Evolutionary conservation across 2,888 invertebrate genomes (phyloP).

Genomic region (Dioctria linearis): DNA sequence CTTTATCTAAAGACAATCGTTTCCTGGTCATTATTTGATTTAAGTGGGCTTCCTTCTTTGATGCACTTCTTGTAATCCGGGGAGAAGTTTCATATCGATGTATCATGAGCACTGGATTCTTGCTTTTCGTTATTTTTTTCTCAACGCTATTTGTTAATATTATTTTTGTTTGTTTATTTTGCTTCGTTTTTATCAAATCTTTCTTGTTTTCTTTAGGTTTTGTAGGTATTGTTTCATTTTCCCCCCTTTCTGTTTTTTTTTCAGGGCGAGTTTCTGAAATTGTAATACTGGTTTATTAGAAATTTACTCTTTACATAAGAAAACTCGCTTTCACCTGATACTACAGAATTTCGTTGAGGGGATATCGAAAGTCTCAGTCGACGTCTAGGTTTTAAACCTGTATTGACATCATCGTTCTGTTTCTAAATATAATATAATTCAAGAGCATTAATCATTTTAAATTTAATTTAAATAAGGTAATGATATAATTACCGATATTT

Average conservation of each 20-base stretch:
- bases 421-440: no score
- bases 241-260: neutral
- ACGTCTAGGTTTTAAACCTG: neutral
- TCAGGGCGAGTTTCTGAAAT: slow-evolving; percentile 45
- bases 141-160: slow-evolving; percentile 33
- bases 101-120: slow-evolving; percentile 27
- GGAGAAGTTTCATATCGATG: neutral
- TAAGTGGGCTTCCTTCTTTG: slow-evolving; percentile 33
- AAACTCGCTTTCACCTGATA: slow-evolving; percentile 10
- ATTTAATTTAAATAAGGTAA: no score
- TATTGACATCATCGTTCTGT: no score
- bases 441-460: no score
- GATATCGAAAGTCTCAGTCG: neutral
- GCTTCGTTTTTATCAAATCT: no score
- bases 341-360: neutral
- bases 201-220: neutral
- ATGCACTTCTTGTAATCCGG: slow-evolving; percentile 46
- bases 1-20: slow-evolving; percentile 28
- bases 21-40: slow-evolving; percentile 48
- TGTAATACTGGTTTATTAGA: slow-evolving; percentile 41
- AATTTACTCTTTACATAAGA: neutral
- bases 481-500: no score
- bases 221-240: slow-evolving; percentile 30
- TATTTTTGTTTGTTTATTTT: neutral
- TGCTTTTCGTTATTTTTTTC: slow-evolving; percentile 32